phyloP scores from a whole-genome alignment of 1,140 invertebrate species.

The Saccostrea glomerata region DNA sequence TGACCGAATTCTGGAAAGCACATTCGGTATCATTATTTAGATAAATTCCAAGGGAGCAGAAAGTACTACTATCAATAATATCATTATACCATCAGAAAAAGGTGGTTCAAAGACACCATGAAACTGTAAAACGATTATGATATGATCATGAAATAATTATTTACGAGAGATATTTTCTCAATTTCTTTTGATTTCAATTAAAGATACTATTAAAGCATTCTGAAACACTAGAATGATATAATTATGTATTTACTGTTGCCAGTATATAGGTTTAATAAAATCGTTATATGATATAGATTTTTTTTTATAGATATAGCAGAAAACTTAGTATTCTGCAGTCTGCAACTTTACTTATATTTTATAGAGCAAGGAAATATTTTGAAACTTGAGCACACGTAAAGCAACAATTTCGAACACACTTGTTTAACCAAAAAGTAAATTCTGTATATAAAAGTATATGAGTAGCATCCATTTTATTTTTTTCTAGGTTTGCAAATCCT shows the following conservation, averaged over 20 bases:
- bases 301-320: too few relatives aligned
- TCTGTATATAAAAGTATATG: not conserved
- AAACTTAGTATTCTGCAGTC: too few relatives aligned
- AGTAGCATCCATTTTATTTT: not conserved
- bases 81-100: not conserved
- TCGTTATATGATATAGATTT: too few relatives aligned
- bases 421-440: not conserved
- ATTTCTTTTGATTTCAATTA: not conserved
- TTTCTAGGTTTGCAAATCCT: not conserved
- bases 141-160: not conserved
- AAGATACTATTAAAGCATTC: not conserved
- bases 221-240: not conserved
- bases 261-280: not conserved
- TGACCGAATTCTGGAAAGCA: constrained; percentile 14
- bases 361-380: not conserved
- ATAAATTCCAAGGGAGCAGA: not conserved
- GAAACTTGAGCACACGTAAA: too few relatives aligned
- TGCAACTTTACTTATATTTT: too few relatives aligned
- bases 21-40: not conserved
- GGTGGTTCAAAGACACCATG: not conserved
- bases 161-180: not conserved
- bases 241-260: not conserved
- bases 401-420: not conserved
- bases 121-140: not conserved
- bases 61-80: constrained; percentile 6